Percentiles rank a stretch among this genome's conserved stretches.
Conservation (phyloP, 2,113 vertebrate genomes). For the Azemiops feae region DNA sequence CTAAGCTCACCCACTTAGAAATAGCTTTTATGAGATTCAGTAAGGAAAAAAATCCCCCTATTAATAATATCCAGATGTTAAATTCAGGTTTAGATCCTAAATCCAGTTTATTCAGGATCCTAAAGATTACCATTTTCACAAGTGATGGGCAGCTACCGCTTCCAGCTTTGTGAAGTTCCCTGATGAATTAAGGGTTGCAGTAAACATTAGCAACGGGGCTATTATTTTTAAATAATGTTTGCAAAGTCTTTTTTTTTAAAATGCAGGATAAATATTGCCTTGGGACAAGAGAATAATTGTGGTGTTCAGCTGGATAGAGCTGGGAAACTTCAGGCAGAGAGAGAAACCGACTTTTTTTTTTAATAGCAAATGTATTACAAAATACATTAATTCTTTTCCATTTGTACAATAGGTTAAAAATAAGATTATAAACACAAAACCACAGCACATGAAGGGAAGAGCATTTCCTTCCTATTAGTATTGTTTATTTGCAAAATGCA, state of each 20-base stretch:
- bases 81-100: neutral
- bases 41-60: neutral
- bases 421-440: neutral
- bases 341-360: neutral
- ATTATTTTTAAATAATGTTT: neutral
- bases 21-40: neutral
- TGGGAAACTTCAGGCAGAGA: neutral
- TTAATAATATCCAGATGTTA: neutral
- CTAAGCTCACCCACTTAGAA: neutral
- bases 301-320: neutral
- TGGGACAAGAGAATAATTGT: neutral
- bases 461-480: neutral
- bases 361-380: constrained; percentile 5
- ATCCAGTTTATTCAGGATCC: neutral
- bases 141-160: neutral
- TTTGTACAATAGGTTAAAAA: neutral
- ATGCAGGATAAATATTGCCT: neutral
- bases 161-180: neutral
- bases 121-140: neutral
- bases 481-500: fast-evolving
- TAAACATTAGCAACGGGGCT: neutral
- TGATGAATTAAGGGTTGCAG: neutral
- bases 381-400: neutral
- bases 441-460: neutral
- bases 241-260: neutral